Evolutionary conservation across 2,888 invertebrate species (phyloP).

Genomic region (Perizoma flavofasciatum): DNA sequence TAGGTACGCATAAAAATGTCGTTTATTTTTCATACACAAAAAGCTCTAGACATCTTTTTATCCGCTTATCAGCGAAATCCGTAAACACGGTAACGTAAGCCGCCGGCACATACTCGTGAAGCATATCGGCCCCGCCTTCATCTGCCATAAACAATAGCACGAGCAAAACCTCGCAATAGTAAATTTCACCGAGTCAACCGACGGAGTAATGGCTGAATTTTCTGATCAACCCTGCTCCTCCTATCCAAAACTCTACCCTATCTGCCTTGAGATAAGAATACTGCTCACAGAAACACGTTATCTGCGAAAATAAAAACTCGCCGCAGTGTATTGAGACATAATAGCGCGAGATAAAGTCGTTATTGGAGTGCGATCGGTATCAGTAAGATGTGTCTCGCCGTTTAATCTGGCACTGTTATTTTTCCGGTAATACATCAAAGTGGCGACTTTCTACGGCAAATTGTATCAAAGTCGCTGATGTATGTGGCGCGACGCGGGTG

Average conservation of each 20-base stretch:
- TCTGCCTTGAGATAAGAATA: conserved; percentile 16
- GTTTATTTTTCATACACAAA: conserved; percentile 57
- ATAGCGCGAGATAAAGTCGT: conserved; percentile 27
- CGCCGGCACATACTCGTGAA: conserved; percentile 41
- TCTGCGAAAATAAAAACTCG: conserved; percentile 28
- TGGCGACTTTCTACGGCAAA: conserved; percentile 69
- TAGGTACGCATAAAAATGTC: conserved; percentile 45
- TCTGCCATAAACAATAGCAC: conserved; percentile 70
- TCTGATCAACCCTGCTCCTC: conserved; percentile 45
- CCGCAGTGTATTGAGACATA: conserved; percentile 36
- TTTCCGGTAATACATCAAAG: conserved; percentile 76
- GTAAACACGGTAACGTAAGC: conserved; percentile 58
- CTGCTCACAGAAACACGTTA: conserved; percentile 20
- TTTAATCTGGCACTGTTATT: conserved; percentile 71
- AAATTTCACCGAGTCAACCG: conserved; percentile 68
- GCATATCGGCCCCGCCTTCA: conserved; percentile 64
- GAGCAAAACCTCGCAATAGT: conserved; percentile 66
- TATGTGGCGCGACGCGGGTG: conserved; percentile 46
- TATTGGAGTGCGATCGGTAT: conserved; percentile 26
- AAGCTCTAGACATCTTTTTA: conserved; percentile 59
- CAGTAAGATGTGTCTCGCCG: conserved; percentile 49
- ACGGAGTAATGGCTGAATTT: conserved; percentile 64
- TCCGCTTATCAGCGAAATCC: conserved; percentile 59
- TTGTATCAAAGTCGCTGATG: conserved; percentile 73
- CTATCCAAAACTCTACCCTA: conserved; percentile 26